These are phyloP conservation scores for Hemibagrus wyckioides DNA, from an alignment of 2,113 vertebrate species.

Conservation along the genomic window DNA sequence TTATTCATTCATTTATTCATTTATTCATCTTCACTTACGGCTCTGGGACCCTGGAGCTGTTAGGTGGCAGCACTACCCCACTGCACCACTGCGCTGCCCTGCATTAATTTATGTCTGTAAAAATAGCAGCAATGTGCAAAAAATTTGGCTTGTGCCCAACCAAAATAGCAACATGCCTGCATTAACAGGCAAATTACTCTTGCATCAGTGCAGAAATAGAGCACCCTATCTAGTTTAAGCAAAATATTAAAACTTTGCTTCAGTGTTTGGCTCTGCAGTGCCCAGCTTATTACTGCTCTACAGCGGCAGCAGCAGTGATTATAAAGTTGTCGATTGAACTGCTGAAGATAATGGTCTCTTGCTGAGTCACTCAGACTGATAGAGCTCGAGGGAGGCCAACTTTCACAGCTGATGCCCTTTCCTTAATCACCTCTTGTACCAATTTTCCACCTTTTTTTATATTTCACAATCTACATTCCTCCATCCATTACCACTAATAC, in stretches of 20 bases:
- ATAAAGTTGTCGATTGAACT: slow-evolving; percentile 50
- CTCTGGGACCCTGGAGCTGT: background rate
- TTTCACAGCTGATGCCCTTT: slow-evolving; percentile 52
- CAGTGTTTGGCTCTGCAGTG: slow-evolving; percentile 37
- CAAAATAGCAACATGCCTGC: slow-evolving; percentile 6
- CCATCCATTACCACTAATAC: background rate
- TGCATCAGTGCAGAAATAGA: background rate
- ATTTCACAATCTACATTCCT: slow-evolving; percentile 22
- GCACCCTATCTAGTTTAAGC: slow-evolving; percentile 25
- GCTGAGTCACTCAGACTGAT: slow-evolving; percentile 46
- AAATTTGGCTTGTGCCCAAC: background rate
- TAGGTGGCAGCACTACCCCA: no score
- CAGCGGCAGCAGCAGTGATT: slow-evolving; percentile 41
- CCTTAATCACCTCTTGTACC: slow-evolving; percentile 49
- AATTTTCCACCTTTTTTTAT: background rate
- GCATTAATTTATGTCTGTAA: background rate
- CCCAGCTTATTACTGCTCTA: slow-evolving; percentile 41
- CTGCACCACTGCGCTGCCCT: background rate
- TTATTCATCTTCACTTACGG: background rate
- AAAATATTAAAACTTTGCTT: slow-evolving; percentile 21
- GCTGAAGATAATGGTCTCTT: slow-evolving; percentile 55
- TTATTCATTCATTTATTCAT: background rate
- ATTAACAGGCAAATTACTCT: background rate
- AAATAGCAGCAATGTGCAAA: background rate
- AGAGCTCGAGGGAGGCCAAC: slow-evolving; percentile 28